Conservation (phyloP, 2,888 invertebrate species). For the Gastrophysa polygoni region DNA sequence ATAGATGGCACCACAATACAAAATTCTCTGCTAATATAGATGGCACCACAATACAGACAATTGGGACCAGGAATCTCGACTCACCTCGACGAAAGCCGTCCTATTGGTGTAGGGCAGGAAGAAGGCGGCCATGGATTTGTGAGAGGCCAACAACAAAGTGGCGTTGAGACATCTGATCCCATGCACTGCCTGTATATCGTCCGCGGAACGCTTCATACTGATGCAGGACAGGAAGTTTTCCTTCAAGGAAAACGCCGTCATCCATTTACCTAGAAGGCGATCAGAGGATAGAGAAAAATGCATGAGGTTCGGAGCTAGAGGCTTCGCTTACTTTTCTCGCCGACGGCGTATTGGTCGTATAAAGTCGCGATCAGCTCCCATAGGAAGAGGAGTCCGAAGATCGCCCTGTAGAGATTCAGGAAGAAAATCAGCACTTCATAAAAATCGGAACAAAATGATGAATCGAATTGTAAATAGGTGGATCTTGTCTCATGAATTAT, state of each 20-base stretch:
- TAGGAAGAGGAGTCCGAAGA: slow-evolving; percentile 46
- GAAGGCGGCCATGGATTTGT: slow-evolving; percentile 75
- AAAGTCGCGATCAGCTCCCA: slow-evolving; percentile 48
- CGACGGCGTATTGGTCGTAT: slow-evolving; percentile 44
- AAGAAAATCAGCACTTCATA: no score
- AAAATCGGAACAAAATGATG: no score
- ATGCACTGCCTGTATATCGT: slow-evolving; percentile 69
- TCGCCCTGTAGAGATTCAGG: no score
- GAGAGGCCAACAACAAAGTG: slow-evolving; percentile 66
- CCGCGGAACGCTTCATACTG: slow-evolving; percentile 60
- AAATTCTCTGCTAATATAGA: no score
- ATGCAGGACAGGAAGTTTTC: slow-evolving; percentile 65
- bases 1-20: no score
- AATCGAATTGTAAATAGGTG: no score
- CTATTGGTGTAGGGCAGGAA: slow-evolving; percentile 71
- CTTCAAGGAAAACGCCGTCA: slow-evolving; percentile 67
- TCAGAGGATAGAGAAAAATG: no score
- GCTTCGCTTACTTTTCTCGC: slow-evolving; percentile 48
- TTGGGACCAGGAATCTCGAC: no score
- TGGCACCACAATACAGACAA: no score
- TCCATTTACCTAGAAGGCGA: slow-evolving; percentile 58
- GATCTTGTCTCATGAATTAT: no score
- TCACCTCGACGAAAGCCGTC: slow-evolving; percentile 70
- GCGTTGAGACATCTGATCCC: slow-evolving; percentile 72
- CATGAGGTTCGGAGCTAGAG: no score